Evolutionary conservation across 2,797 vertebrate genomes (phyloP), one percentile per base, ranked within the genome.

Genomic region (Phoeniculus purpureus): DNA sequence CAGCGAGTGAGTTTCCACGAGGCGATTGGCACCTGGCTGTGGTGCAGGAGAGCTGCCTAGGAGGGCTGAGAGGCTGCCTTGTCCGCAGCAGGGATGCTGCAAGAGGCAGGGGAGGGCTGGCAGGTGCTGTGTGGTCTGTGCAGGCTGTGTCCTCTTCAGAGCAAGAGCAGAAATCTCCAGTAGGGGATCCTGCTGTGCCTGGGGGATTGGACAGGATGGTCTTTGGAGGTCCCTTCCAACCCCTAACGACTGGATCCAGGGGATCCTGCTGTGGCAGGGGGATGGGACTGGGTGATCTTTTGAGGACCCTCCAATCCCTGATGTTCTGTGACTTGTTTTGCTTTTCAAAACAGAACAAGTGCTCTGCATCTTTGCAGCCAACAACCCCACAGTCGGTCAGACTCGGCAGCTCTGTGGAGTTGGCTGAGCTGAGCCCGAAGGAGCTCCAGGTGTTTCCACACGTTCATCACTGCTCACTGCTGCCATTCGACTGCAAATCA

Each of bases 401-500:
- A 29, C 68, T 77, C 22, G 40, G 81, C 65, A 94, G 64, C 86
- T 45, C 87, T 70, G 32, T 51, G 60, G 87, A 93, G 66, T 90
- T 89, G 91, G 65, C 20, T 56, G 85, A 95, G 56, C 70, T 50
- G 74, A 85, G 47, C n/a, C 54, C 75, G 72, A 23, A 58, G 81
- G 72, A 67, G 86, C 95, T 95, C 62, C 77, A 96, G 93, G 96
- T 93, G 48, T 81, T 92, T 89, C 22, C 27, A 84, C 74, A 73
- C 77, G 71, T 52, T 83, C 94, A 68, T 89, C 86, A 80, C 65
- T 54, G 58, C 90, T 95, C 73, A 21, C 70, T 95, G 94, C 87
- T 84, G 76, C 79, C 94, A 71, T 93, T 96, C 92, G 90, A 85
- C 86, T 96, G 93, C 94, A 84, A 94, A 71, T 96, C 91, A 94